Evolutionary conservation across 2,797 vertebrate genomes (phyloP).

Genomic region (Channallabes apus): DNA sequence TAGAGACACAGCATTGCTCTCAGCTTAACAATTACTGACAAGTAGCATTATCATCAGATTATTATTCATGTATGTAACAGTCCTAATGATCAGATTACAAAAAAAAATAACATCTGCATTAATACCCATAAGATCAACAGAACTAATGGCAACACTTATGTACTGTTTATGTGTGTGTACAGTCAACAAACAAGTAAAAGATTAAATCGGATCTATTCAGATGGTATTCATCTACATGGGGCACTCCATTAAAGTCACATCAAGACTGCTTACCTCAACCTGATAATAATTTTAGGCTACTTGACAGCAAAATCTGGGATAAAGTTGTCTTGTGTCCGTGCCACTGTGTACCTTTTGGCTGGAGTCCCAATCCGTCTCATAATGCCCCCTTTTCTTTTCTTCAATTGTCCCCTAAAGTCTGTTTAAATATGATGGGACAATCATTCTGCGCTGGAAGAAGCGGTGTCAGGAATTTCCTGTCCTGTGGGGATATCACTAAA

Average conservation of each 20-base stretch:
- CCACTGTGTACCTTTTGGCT: no score
- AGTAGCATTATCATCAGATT: background rate
- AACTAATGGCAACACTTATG: background rate
- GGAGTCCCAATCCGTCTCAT: background rate
- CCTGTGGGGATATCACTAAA: conserved; percentile 74
- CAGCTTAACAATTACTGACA: background rate
- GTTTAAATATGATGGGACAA: background rate
- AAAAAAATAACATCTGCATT: no score
- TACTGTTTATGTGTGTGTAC: background rate
- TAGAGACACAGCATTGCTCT: background rate
- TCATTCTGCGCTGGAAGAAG: conserved; percentile 30
- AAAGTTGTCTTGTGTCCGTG: background rate
- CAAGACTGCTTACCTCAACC: background rate
- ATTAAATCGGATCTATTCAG: background rate
- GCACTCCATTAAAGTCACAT: background rate
- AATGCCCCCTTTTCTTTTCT: background rate
- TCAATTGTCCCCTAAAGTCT: background rate
- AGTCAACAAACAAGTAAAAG: background rate
- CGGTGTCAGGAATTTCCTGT: conserved; percentile 77
- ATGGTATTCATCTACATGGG: background rate
- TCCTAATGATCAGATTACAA: background rate
- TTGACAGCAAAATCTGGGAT: background rate
- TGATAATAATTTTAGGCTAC: background rate
- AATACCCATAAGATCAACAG: background rate
- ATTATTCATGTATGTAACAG: background rate